phyloP scores from a whole-genome alignment of 2,113 vertebrate genomes.

The Phalacrocorax carbo region DNA sequence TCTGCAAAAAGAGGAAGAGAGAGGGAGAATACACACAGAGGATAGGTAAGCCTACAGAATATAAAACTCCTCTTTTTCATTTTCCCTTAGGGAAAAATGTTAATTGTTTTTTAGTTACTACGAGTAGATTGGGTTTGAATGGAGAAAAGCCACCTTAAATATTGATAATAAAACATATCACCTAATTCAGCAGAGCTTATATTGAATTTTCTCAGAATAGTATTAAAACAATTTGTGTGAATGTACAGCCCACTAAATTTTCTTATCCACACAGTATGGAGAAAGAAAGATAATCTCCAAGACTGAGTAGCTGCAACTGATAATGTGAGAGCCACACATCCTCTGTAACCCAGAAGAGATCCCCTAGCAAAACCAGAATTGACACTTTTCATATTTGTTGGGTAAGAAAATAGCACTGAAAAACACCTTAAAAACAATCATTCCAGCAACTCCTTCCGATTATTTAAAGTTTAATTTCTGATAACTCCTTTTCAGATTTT shows the following conservation, averaged over 20 bases:
- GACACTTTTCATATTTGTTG: not conserved
- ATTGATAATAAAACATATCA: not conserved
- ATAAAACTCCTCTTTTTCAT: not conserved
- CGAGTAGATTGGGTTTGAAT: not conserved
- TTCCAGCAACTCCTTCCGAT: not conserved
- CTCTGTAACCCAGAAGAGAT: not conserved
- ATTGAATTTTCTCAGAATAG: not conserved
- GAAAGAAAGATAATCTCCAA: not conserved
- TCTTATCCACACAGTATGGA: not conserved
- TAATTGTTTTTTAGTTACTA: not conserved
- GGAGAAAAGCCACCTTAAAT: not conserved
- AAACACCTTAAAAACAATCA: not conserved
- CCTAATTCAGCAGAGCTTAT: not conserved
- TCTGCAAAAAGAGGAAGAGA: not conserved
- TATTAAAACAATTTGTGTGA: not conserved
- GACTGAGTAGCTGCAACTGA: not conserved
- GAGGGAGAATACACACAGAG: not conserved
- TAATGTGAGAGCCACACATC: not conserved
- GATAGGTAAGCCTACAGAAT: not conserved
- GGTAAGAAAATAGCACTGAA: not conserved
- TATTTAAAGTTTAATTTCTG: not conserved
- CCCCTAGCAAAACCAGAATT: not conserved
- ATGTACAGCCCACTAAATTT: not conserved
- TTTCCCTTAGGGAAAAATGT: not conserved
- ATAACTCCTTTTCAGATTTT: not conserved